A percentile compares a stretch with the other conserved stretches of the same genome.
These are phyloP conservation scores for Gari tellinella DNA, from an alignment of 2,888 invertebrate species.

Conservation along the genomic window DNA sequence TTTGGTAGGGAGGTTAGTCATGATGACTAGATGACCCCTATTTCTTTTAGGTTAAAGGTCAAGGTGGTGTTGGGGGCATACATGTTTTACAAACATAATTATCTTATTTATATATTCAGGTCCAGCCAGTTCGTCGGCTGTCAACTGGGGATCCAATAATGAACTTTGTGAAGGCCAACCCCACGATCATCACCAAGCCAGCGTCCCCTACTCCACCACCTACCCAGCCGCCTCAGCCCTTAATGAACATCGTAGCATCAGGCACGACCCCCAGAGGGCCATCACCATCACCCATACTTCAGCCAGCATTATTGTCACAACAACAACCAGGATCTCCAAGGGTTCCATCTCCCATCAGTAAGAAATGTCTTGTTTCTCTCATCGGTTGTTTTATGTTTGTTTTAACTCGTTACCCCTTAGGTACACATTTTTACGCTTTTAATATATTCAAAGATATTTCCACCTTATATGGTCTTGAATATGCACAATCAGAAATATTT, in stretches of 20 bases:
- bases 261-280: conserved; percentile 68
- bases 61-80: too few species aligned
- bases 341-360: conserved; percentile 83
- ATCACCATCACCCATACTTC: conserved; percentile 68
- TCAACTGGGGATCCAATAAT: conserved; percentile 72
- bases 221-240: conserved; percentile 50
- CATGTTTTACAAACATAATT: too few species aligned
- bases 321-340: conserved; percentile 71
- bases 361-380: conserved; percentile 51
- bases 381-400: too few species aligned
- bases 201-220: conserved; percentile 79
- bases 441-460: too few species aligned
- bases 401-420: too few species aligned
- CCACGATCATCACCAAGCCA: conserved; percentile 80
- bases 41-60: too few species aligned
- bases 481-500: too few species aligned
- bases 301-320: conserved; percentile 62
- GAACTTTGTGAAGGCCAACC: conserved; percentile 81
- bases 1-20: too few species aligned
- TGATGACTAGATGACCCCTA: too few species aligned
- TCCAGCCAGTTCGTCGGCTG: conserved; percentile 9
- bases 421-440: too few species aligned
- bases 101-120: too few species aligned
- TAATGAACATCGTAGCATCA: conserved; percentile 60
- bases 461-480: too few species aligned